Base-by-base conservation (phyloP, 2,113 vertebrate genomes). In the Arothron firmamentum region DNA sequence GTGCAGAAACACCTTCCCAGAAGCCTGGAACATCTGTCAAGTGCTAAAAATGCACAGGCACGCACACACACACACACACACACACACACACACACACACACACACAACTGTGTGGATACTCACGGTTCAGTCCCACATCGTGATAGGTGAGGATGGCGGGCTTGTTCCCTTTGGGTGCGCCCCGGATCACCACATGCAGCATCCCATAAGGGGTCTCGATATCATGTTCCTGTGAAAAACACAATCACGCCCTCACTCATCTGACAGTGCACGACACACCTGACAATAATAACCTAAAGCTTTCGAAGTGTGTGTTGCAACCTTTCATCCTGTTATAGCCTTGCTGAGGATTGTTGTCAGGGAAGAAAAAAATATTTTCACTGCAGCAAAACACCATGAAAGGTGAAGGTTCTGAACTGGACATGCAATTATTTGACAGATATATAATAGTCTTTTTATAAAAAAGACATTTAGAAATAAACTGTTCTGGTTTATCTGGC, bases 91-190 rank as follows among this genome's bases (percentile, higher is more conserved):
- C 25, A 28, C 25, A 28, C 25, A 28, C 9, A 56, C n/a, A 62
- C n/a, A 20, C 34, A 57, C 52, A 28, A 5, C 3, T 2, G 13
- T 20, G 0, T 7, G 16, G 43, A 67, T 53, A 94, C 96, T 97
- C 89, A 99, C 96, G 93, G 84, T 98, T 98, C 77, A 98, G 94
- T 42, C 96, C 97, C 74, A 98, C 95, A 1, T 98, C 96, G 0
- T 99, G 97, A 89, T 98, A 98, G 31, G 97, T 98, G 80, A 99
- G 90, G 82, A 99, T 95, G 28, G 96, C 95, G 0, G 97, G 97
- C 72, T 93, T 93, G 83, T 96, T 98, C 41, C 96, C 95, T 75
- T 96, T 98, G 2, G 95, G 94, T 0, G 95, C 95, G 19, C 97
- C 96, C 1, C 95, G 92, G 82, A 99, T 96, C 59, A 98, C 92